Evolutionary conservation across 2,888 invertebrate genomes (phyloP), one percentile per base, ranked within the genome.

Genomic region (Nemapogon koenigi): DNA sequence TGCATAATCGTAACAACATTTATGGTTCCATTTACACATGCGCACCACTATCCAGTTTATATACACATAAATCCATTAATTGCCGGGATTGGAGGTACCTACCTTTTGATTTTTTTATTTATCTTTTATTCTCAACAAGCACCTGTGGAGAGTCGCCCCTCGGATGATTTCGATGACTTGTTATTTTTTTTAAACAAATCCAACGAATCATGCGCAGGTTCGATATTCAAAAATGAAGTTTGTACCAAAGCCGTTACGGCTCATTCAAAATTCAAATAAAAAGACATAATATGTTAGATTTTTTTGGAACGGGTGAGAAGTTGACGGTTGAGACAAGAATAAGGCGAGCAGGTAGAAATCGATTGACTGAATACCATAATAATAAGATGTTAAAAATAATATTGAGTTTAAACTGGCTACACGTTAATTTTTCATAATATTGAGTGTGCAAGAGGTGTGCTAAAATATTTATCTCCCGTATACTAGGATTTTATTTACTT

Each of bases 101-200:
- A n/a, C 43, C 46, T 59, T 62, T 56, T 51, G 17, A 10, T 45
- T 42, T 30, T 46, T 52, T 52, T 49, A 53, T 49, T 53, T 50
- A 47, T 41, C 42, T 60, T 61, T 57, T 57, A 56, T 49, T 47
- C 35, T 4, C 47, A 45, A 52, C 54, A 49, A 59, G 60, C 73
- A 75, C 72, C 75, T 75, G 75, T 71, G 59, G n/a, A n/a, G n/a
- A n/a, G 31, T 31, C 31, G 49, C 58, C 59, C 61, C 53, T 50
- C 53, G 56, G 57, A 61, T n/a, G 57, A 64, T 61, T 64, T 55
- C 59, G 57, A 70, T 75, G 73, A 73, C 70, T 73, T 52, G 69
- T 59, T 64, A 64, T 63, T 62, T 70, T n/a, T n/a, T 31, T 48
- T 48, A 62, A 65, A 63, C 57, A 58, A 52, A 48, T 49, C 44